Conservation (phyloP, 2,888 invertebrate species). For the Callyntrura sp. region DNA sequence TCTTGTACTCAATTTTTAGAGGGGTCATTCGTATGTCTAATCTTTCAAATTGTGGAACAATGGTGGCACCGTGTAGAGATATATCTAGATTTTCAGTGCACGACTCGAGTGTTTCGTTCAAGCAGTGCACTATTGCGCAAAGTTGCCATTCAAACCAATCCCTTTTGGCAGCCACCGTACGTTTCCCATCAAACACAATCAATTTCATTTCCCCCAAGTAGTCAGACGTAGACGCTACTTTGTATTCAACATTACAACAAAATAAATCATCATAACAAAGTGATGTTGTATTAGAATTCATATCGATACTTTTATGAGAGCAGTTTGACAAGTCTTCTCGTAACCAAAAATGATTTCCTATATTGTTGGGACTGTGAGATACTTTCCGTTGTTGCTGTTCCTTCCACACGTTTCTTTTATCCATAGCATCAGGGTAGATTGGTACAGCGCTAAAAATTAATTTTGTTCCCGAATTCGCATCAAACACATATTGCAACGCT, state of each 20-base stretch:
- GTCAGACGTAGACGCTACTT: constrained; percentile 4
- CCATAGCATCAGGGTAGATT: not conserved
- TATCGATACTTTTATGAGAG: constrained; percentile 75
- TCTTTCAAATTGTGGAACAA: constrained; percentile 26
- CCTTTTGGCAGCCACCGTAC: constrained; percentile 80
- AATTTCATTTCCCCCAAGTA: constrained; percentile 84
- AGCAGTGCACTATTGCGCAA: constrained; percentile 85
- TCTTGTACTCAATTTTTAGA: constrained; percentile 49
- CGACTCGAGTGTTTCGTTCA: constrained; percentile 84
- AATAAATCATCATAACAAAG: constrained; percentile 80
- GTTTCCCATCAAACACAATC: constrained; percentile 84
- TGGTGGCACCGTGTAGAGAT: too few relatives aligned
- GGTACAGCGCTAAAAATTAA: constrained; percentile 80
- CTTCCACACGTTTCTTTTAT: too few relatives aligned
- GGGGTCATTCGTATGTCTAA: constrained; percentile 16
- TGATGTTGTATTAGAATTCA: not conserved
- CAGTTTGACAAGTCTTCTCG: constrained; percentile 84
- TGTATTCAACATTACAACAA: constrained; percentile 83
- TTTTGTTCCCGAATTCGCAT: constrained; percentile 83
- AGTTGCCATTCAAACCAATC: constrained; percentile 83
- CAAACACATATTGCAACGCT: constrained; percentile 84
- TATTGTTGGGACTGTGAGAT: not conserved
- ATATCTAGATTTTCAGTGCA: constrained; percentile 83
- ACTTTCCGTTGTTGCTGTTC: not conserved
- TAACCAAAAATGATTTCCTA: constrained; percentile 71